Evolutionary conservation across 1,140 invertebrate species (phyloP).

Genomic region (Oppia nitens): DNA sequence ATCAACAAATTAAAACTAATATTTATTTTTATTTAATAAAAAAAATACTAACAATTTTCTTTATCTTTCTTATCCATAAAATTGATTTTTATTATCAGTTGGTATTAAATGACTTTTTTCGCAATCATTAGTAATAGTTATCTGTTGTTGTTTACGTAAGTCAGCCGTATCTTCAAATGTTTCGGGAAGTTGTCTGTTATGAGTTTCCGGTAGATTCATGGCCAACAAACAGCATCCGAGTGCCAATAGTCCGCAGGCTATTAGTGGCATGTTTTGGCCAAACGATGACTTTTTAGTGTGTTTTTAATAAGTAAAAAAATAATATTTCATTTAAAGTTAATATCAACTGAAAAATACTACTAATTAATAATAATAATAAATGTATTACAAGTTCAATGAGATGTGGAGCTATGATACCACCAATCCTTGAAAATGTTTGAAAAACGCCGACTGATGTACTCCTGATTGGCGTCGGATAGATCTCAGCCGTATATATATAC

Average conservation of each 20-base stretch:
- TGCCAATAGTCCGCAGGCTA: slow-evolving; percentile 64
- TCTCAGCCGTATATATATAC: slow-evolving; percentile 32
- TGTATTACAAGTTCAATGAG: slow-evolving; percentile 26
- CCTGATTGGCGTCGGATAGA: slow-evolving; percentile 32
- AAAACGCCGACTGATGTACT: slow-evolving; percentile 28
- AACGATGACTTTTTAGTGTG: slow-evolving; percentile 37
- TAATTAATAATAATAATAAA: too few species aligned
- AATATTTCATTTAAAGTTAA: too few species aligned
- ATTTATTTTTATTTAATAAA: too few species aligned
- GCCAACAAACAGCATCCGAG: slow-evolving; percentile 62
- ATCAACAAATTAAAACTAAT: too few species aligned
- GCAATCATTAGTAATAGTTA: too few species aligned
- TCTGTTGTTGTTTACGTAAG: too few species aligned
- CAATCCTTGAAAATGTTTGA: slow-evolving; percentile 27
- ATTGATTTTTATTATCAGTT: too few species aligned
- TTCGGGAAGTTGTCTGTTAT: slow-evolving; percentile 62
- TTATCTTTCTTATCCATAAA: too few species aligned
- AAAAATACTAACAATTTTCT: too few species aligned
- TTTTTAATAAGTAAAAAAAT: too few species aligned
- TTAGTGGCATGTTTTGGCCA: slow-evolving; percentile 45
- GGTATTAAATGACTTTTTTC: too few species aligned
- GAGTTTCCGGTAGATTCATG: slow-evolving; percentile 67
- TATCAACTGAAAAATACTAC: too few species aligned
- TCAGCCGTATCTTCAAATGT: slow-evolving; percentile 50
- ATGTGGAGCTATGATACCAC: slow-evolving; percentile 27